Conservation (phyloP, 1,140 invertebrate species). For the Bombus picipes region DNA sequence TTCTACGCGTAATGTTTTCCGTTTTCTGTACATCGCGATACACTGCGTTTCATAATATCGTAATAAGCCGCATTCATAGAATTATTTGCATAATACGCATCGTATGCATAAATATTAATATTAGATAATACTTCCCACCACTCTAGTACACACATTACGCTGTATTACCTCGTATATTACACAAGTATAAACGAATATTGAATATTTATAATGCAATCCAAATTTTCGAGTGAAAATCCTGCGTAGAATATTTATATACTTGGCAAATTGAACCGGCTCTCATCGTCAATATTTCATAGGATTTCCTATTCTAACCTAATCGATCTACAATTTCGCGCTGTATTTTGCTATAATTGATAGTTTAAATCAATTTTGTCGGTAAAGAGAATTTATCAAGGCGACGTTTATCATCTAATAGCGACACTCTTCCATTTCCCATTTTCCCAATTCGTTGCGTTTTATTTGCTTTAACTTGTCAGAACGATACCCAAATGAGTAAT, state of each 20-base stretch:
- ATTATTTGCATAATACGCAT: neutral
- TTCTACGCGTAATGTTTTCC: neutral
- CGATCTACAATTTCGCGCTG: neutral
- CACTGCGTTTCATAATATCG: neutral
- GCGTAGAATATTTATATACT: neutral
- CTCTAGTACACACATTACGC: neutral
- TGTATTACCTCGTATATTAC: neutral
- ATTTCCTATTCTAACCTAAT: neutral
- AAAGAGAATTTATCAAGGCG: neutral
- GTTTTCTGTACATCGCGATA: neutral
- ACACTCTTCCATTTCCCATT: neutral
- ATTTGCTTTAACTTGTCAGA: neutral
- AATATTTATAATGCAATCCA: neutral
- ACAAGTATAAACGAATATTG: neutral
- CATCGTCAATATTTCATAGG: neutral
- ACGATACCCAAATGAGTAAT: slow-evolving; percentile 32
- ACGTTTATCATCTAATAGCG: neutral
- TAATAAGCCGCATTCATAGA: neutral
- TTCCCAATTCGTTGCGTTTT: slow-evolving; percentile 16
- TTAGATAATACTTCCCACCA: neutral
- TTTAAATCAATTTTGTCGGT: neutral
- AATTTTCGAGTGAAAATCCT: neutral
- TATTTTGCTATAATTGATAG: neutral
- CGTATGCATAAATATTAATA: neutral
- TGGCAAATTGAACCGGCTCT: neutral